phyloP scores from a whole-genome alignment of 64 coral and sea anemone species.

The Montipora sp. region DNA sequence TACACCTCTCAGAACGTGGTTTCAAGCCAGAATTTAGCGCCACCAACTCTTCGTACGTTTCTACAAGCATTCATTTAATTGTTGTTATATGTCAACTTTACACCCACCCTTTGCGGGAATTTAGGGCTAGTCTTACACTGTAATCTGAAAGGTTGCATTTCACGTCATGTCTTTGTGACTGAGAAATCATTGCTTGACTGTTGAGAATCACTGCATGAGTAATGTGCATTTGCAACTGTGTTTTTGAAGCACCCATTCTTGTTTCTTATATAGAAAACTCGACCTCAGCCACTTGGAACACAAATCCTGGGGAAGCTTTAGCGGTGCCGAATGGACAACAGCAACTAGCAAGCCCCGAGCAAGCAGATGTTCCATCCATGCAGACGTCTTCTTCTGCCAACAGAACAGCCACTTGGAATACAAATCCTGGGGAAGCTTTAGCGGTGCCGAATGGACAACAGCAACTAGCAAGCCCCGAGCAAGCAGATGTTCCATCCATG shows the following conservation, averaged over 20 bases:
- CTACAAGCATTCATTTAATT: no score
- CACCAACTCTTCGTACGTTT: background rate
- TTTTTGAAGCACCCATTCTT: background rate
- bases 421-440: background rate
- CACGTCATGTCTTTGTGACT: no score
- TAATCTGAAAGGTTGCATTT: no score
- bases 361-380: background rate
- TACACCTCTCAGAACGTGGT: background rate
- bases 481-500: background rate
- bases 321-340: conserved; percentile 10
- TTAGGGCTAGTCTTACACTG: no score
- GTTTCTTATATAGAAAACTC: background rate
- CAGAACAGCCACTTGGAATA: conserved; percentile 1
- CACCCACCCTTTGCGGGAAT: no score
- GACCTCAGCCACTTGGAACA: conserved; percentile 1
- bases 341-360: conserved; percentile 33
- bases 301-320: background rate
- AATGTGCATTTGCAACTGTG: no score
- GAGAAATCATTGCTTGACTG: no score
- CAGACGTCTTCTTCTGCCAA: background rate
- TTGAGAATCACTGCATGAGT: no score
- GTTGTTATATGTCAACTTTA: background rate
- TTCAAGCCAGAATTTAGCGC: background rate
- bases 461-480: conserved; percentile 31
- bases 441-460: conserved; percentile 10